These are phyloP conservation scores for Anomalospiza imberbis DNA, from an alignment of 2,797 vertebrate genomes.

Conservation along the genomic window DNA sequence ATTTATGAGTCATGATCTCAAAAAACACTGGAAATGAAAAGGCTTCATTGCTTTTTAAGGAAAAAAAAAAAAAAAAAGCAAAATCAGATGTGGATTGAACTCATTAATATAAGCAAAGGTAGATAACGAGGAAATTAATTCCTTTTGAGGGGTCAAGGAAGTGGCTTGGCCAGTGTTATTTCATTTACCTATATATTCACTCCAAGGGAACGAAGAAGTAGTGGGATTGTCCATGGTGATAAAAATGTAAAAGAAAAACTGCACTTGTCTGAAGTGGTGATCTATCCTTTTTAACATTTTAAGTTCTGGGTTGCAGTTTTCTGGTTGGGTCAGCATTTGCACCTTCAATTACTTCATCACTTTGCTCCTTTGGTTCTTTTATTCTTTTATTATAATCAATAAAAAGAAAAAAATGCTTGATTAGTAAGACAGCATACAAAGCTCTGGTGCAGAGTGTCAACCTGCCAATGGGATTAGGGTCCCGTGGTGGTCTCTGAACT, in stretches of 20 bases:
- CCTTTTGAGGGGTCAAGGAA: background rate
- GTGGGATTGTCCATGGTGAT: background rate
- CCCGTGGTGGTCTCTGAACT: background rate
- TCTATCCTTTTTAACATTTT: background rate
- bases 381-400: background rate
- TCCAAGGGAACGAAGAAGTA: background rate
- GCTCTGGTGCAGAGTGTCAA: background rate
- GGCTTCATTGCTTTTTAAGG: background rate
- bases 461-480: background rate
- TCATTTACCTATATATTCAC: background rate
- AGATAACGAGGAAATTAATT: background rate
- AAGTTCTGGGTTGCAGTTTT: background rate
- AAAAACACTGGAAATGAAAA: background rate
- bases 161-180: background rate
- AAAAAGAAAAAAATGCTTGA: background rate
- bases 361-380: background rate
- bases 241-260: background rate
- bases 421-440: background rate
- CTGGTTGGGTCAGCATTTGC: background rate
- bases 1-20: background rate
- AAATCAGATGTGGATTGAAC: background rate
- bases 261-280: background rate
- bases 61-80: background rate
- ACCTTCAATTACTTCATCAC: background rate
- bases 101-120: background rate